Evolutionary conservation across 2,888 invertebrate genomes (phyloP), one percentile per base, ranked within the genome.

Genomic region (Nomada ferruginata): DNA sequence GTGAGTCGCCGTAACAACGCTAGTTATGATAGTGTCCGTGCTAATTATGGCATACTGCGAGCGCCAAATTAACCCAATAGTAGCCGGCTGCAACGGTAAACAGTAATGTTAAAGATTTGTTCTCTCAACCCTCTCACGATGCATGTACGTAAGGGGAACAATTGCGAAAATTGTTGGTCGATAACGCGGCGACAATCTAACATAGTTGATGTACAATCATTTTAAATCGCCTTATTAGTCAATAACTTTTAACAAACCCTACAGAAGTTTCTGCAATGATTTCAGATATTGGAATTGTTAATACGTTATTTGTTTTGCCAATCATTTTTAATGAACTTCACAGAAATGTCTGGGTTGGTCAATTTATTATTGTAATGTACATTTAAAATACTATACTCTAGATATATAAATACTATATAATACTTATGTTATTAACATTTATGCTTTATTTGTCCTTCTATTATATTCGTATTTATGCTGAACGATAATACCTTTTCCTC

Each of bases 1-100:
- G 52, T 64, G 65, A 72, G 68, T 68, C 50, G 52, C 52, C 42
- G 61, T 72, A 50, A 66, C 72, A 77, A 69, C 50, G 44, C 57
- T 72, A 80, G 68, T 80, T 80, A 80, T 59, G 72, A 75, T 69
- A 77, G 63, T 57, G 80, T 72, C 72, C 59, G 57, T 77, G 64
- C 72, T 80, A 80, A 80, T 80, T 80, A 80, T 63, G 72, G 80
- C 72, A 69, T 73, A 68, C 18, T 59, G 44, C 36, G 53, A 44
- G 68, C 57, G 57, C 52, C 59, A 77, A 77, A 73, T 73, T 77
- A 72, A 73, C 66, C 57, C 66, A 76, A 50, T 55, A 61, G 52
- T 20, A 57, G 36, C n/a, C 52, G 18, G 20, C 15, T 55, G 18
- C 44, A 36, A 68, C 11, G 29, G 72, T 64, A 64, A 77, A 69